Evolutionary conservation across 2,797 vertebrate genomes (phyloP), one percentile per base, ranked within the genome.

Genomic region (Tapera naevia): DNA sequence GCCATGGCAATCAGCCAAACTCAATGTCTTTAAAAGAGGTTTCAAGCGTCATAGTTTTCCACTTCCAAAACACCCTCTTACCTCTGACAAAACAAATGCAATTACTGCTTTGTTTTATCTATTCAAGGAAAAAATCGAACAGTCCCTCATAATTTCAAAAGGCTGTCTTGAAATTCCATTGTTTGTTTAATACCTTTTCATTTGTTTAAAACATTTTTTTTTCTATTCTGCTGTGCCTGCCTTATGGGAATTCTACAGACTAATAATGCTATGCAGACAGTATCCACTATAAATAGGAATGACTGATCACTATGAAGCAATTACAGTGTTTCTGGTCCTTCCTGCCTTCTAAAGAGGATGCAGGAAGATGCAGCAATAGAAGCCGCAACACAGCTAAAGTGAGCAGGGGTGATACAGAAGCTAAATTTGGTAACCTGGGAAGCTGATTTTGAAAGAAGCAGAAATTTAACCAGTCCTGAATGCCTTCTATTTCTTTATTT

Each of bases 201-300:
- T 87, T 93, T 82, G 80, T 48, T 91, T 89, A 57, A 73, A 82
- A 80, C 27, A 62, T 62, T 37, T 80, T 73, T 74, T 70, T 72
- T 62, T 75, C 86, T 90, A 35, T 84, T 80, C 71, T 84, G 48
- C 50, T 53, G 43, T 41, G 39, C n/a, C 30, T 66, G 35, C 46
- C 80, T 64, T 86, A 39, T 46, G 58, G 80, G 73, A 80, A 79
- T 90, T 87, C 80, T 70, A 81, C 37, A 50, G 54, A 37, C 76
- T 72, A 24, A 33, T 94, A 41, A 81, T 88, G 95, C 90, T 39
- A 8, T 73, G 39, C 69, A 95, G 93, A 75, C 64, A 86, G 65
- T 51, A 82, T 45, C 76, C 81, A 73, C 46, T 37, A 43, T n/a
- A 84, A 88, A 64, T 24, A 86, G 75, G 64, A 95, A 71, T 39